phyloP scores from a whole-genome alignment of 2,888 invertebrate genomes.

The Megalurothrips usitatus region DNA sequence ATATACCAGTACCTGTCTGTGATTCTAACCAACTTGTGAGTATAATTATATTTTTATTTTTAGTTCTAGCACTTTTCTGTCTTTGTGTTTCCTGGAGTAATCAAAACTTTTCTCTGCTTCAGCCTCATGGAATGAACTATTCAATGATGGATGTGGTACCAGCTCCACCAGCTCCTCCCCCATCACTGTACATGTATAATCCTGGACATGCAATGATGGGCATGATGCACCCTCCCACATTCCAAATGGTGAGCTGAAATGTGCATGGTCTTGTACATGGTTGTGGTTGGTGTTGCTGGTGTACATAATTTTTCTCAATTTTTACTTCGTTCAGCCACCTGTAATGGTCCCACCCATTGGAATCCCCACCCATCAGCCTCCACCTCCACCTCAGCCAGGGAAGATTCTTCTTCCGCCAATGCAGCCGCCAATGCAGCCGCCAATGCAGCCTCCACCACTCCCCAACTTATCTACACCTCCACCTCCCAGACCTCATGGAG shows the following conservation, averaged over 20 bases:
- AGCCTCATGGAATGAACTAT: not conserved
- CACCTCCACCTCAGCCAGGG: constrained; percentile 38
- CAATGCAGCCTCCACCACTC: constrained; percentile 31
- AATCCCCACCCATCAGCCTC: constrained; percentile 40
- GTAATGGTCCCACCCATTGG: not conserved
- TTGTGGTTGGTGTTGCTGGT: not conserved
- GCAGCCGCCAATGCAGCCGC: constrained; percentile 29
- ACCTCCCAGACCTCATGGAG: constrained; percentile 29
- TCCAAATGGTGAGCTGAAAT: not conserved
- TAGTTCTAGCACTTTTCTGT: not conserved
- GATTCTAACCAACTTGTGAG: constrained; percentile 7
- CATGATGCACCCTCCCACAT: constrained; percentile 6
- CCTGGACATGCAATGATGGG: constrained; percentile 32
- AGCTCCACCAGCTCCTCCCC: constrained; percentile 34
- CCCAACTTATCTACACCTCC: constrained; percentile 34
- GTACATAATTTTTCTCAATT: not conserved
- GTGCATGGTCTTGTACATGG: not conserved
- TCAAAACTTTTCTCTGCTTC: not conserved
- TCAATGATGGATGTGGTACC: constrained; percentile 35
- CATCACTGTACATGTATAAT: constrained; percentile 31
- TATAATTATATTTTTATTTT: not conserved
- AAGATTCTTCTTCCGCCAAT: constrained; percentile 31
- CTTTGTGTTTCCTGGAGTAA: not conserved
- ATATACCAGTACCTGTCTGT: constrained; percentile 16
- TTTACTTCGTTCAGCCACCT: not conserved